Evolutionary conservation across 2,888 invertebrate genomes (phyloP).

Genomic region (Tiliacea citrago): DNA sequence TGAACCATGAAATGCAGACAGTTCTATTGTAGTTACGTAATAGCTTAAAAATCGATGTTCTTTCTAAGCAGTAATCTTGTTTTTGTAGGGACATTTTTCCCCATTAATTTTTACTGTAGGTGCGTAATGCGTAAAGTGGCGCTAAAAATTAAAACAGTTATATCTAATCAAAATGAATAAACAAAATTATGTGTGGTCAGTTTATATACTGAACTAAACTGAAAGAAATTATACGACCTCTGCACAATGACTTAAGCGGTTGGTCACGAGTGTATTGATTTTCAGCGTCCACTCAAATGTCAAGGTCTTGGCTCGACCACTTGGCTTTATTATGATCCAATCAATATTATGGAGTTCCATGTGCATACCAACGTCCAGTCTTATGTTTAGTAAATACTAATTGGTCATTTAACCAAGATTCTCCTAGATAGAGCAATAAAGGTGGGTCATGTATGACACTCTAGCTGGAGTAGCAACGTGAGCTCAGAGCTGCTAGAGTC

Average conservation of each 20-base stretch:
- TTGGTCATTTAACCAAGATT: too few species aligned
- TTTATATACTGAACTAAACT: background rate
- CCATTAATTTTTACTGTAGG: background rate
- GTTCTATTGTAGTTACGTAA: background rate
- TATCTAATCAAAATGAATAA: background rate
- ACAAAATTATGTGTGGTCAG: background rate
- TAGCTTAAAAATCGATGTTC: too few species aligned
- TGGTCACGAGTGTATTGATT: conserved; percentile 51
- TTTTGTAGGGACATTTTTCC: too few species aligned
- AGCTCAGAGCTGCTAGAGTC: background rate
- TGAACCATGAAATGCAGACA: background rate
- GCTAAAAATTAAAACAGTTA: background rate
- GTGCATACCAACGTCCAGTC: conserved; percentile 3
- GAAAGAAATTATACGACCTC: conserved; percentile 27
- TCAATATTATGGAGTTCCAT: conserved; percentile 35
- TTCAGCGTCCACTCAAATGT: conserved; percentile 51
- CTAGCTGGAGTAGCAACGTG: background rate
- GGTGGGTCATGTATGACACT: background rate
- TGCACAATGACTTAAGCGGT: conserved; percentile 25
- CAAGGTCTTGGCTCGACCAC: conserved; percentile 42
- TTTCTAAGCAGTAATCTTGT: too few species aligned
- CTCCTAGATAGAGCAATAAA: background rate
- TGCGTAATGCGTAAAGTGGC: background rate
- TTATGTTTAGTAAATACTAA: conserved; percentile 6
- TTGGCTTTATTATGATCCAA: conserved; percentile 26